phyloP scores from a whole-genome alignment of 1,140 invertebrate species.

The Wasmannia auropunctata region DNA sequence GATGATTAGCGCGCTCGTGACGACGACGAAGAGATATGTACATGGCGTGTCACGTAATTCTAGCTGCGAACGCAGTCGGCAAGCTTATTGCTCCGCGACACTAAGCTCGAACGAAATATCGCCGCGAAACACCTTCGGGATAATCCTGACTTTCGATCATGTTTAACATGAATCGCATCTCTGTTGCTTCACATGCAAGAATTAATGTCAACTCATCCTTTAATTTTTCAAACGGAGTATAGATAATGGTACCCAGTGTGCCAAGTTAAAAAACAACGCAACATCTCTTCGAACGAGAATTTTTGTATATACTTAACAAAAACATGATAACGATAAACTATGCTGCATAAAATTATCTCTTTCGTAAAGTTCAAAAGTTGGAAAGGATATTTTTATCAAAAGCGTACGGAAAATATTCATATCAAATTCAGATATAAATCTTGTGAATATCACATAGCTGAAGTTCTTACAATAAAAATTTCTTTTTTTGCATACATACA shows the following conservation, averaged over 20 bases:
- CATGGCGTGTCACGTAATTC: constrained; percentile 30
- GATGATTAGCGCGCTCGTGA: constrained; percentile 4
- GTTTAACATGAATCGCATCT: not conserved
- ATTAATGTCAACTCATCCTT: not conserved
- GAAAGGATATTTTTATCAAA: not conserved
- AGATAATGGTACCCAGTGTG: not conserved
- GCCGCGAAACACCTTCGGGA: not conserved
- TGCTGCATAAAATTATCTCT: not conserved
- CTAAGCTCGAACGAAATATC: constrained; percentile 48
- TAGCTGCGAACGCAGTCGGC: constrained; percentile 23
- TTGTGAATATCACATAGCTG: not conserved
- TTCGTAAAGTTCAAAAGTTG: not conserved
- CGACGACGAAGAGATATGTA: constrained; percentile 49
- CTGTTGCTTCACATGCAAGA: not conserved
- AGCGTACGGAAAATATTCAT: not conserved
- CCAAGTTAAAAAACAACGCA: not conserved
- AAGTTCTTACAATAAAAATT: not conserved
- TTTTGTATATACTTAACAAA: not conserved
- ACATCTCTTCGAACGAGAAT: not conserved
- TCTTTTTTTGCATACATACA: not conserved
- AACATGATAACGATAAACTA: not conserved
- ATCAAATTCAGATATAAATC: not conserved
- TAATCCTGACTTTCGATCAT: constrained; percentile 10
- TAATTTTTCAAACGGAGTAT: not conserved
- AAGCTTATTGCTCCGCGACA: constrained; percentile 35